phyloP scores from a whole-genome alignment of 2,797 vertebrate genomes.

The Chiloscyllium punctatum region DNA sequence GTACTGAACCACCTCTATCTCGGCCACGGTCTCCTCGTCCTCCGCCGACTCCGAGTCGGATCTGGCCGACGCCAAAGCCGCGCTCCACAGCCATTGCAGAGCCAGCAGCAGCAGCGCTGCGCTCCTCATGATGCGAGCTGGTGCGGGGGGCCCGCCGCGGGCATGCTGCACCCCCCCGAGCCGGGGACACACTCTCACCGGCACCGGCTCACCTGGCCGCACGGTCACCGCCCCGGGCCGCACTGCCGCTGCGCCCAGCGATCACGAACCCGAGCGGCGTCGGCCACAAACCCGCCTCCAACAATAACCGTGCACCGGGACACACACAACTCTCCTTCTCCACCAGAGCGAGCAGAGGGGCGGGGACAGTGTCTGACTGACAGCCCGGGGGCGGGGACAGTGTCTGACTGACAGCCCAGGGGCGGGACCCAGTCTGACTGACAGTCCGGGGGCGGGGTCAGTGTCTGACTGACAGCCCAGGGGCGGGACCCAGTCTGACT shows the following conservation, averaged over 20 bases:
- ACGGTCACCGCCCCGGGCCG: background rate
- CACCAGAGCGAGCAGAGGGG: background rate
- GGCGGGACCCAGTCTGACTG: no score
- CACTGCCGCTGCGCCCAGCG: background rate
- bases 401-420: background rate
- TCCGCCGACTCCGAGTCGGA: constrained; percentile 66
- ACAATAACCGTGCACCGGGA: background rate
- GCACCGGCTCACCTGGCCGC: constrained; percentile 13
- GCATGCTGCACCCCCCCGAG: constrained; percentile 14
- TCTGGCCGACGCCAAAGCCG: constrained; percentile 78
- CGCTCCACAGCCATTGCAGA: constrained; percentile 96
- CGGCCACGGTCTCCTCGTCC: constrained; percentile 65
- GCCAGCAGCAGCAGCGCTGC: constrained; percentile 73
- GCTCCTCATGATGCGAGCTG: constrained; percentile 82
- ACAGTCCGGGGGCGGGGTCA: background rate
- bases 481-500: background rate
- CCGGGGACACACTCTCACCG: background rate
- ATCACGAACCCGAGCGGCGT: background rate
- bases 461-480: background rate
- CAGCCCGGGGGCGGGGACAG: background rate
- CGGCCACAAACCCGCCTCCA: background rate
- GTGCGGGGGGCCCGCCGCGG: constrained; percentile 44
- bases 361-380: background rate
- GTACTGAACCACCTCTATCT: constrained; percentile 3
- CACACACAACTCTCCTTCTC: background rate